Conservation (phyloP, 2,113 vertebrate genomes). For the Pholis gunnellus region DNA sequence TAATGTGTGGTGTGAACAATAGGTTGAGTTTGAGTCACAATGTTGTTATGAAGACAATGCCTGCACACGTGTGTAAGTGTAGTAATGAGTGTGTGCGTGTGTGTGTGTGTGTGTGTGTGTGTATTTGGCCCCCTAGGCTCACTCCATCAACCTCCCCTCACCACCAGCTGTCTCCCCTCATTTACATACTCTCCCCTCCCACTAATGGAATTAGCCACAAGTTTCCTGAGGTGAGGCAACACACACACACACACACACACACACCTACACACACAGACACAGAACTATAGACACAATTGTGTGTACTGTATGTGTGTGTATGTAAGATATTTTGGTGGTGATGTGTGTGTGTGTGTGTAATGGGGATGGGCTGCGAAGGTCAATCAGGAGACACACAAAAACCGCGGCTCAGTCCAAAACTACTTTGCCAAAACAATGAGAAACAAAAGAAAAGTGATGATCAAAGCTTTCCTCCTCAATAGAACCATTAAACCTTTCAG, state of each 20-base stretch:
- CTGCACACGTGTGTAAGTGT: slow-evolving; percentile 18
- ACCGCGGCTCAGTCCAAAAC: slow-evolving; percentile 37
- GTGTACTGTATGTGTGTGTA: slow-evolving; percentile 38
- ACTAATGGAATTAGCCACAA: slow-evolving; percentile 99
- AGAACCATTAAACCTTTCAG: not conserved
- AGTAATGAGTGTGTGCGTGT: slow-evolving; percentile 13
- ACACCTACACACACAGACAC: slow-evolving; percentile 15
- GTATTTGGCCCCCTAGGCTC: slow-evolving; percentile 83
- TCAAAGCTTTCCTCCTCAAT: not conserved
- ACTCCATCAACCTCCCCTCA: slow-evolving; percentile 88
- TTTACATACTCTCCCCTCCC: slow-evolving; percentile 94
- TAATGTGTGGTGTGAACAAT: not conserved
- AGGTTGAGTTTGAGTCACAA: not conserved
- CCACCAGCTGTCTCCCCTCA: slow-evolving; percentile 97
- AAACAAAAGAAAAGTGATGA: not conserved
- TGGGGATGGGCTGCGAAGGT: slow-evolving; percentile 49
- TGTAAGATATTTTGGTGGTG: slow-evolving; percentile 39
- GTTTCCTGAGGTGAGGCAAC: slow-evolving; percentile 95
- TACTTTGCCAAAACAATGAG: slow-evolving; percentile 17
- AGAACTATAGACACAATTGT: slow-evolving; percentile 30
- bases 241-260: slow-evolving; percentile 21
- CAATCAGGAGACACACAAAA: slow-evolving; percentile 45
- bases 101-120: slow-evolving; percentile 34
- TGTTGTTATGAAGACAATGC: slow-evolving; percentile 21
- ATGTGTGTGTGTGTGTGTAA: slow-evolving; percentile 1